Conservation (phyloP, 2,888 invertebrate genomes). For the Lithosia quadra region DNA sequence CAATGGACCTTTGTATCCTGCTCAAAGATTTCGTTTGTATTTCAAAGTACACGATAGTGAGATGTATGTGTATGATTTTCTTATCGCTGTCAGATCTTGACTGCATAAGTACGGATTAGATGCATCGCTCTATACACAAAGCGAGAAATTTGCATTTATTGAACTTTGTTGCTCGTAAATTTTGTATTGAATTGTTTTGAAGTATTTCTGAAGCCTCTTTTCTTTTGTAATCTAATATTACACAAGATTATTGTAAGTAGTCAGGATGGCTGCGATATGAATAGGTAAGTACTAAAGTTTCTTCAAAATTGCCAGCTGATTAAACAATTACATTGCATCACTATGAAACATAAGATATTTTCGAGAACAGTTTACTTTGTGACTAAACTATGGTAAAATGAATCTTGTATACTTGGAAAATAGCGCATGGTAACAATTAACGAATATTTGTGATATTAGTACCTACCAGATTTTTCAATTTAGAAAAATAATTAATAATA, state of each 20-base stretch:
- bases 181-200: background rate
- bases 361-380: background rate
- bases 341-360: background rate
- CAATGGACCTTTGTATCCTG: slow-evolving; percentile 70
- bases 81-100: slow-evolving; percentile 48
- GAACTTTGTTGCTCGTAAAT: slow-evolving; percentile 21
- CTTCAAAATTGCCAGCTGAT: slow-evolving; percentile 26
- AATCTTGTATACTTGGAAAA: background rate
- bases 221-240: background rate
- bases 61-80: slow-evolving; percentile 52
- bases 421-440: too few species aligned
- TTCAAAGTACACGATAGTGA: slow-evolving; percentile 57
- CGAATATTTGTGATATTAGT: background rate
- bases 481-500: background rate
- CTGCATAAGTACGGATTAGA: slow-evolving; percentile 41
- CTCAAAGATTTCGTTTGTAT: slow-evolving; percentile 67
- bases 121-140: slow-evolving; percentile 27
- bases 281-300: slow-evolving; percentile 9
- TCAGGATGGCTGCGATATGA: background rate
- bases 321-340: slow-evolving; percentile 25
- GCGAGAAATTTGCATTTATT: slow-evolving; percentile 20
- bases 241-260: background rate
- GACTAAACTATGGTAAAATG: background rate
- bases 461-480: background rate
- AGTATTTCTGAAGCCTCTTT: background rate